Conservation (phyloP, 2,888 invertebrate genomes). For the Cenopis cana region DNA sequence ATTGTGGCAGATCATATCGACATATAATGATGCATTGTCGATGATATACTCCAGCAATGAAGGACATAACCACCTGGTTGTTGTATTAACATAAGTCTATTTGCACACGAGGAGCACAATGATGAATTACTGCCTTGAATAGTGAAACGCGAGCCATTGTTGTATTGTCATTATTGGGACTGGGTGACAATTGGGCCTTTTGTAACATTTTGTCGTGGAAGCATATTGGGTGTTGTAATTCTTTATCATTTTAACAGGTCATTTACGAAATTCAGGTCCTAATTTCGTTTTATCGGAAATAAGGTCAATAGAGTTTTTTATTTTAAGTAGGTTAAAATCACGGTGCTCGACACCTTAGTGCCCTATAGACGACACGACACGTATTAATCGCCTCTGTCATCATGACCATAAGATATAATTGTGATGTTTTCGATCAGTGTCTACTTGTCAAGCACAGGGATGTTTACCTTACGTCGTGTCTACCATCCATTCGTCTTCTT, state of each 20-base stretch:
- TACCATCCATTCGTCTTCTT: too few relatives aligned
- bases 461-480: too few relatives aligned
- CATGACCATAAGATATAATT: too few relatives aligned
- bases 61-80: background rate
- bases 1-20: slow-evolving; percentile 34
- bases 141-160: slow-evolving; percentile 29
- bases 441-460: too few relatives aligned
- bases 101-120: background rate
- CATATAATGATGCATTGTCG: slow-evolving; percentile 14
- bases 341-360: too few relatives aligned
- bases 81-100: slow-evolving; percentile 4
- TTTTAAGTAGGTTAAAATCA: too few relatives aligned
- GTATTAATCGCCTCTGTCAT: too few relatives aligned
- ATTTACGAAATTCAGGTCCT: too few relatives aligned
- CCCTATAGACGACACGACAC: too few relatives aligned
- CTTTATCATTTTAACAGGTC: background rate
- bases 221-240: slow-evolving; percentile 4
- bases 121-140: slow-evolving; percentile 29
- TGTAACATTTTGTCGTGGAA: slow-evolving; percentile 15
- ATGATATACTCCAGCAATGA: background rate
- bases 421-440: too few relatives aligned
- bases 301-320: too few relatives aligned
- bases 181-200: slow-evolving; percentile 21
- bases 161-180: slow-evolving; percentile 16
- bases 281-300: too few relatives aligned